Base-by-base conservation (phyloP, 2,113 vertebrate species). In the Elachura formosa region DNA sequence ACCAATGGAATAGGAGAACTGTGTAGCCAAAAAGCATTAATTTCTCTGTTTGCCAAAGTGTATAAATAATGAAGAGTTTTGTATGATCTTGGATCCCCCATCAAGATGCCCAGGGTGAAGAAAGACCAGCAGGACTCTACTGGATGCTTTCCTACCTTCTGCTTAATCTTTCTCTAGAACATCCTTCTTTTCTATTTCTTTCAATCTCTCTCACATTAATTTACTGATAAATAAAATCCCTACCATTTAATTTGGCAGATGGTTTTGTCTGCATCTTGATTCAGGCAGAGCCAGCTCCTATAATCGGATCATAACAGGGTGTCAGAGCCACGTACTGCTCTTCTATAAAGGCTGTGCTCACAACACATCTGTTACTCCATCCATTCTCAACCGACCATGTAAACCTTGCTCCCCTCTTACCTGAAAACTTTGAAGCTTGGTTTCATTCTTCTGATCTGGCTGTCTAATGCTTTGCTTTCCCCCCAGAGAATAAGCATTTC, bases 81-180 rank as follows among this genome's bases (percentile, higher is more conserved):
- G 6, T 18, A 18, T n/a, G 16, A 45, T 24, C 13, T 74, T 0
- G 0, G n/a, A 17, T 29, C 20, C 3, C 3, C 9, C 16, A 59
- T 11, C 8, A 38, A 52, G 45, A 40, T 14, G 11, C 16, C 16
- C 11, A 29, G 38, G 7, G 5, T n/a, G 24, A 81, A 31, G n/a
- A 58, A 67, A 45, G 11, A 40, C 13, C 9, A 46, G 10, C 7
- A 46, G 17, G 9, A 46, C 15, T n/a, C 24, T 9, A 3, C n/a
- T 52, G 52, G 52, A 45, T 89, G 46, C 24, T 52, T 45, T 59
- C 23, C 4, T 19, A 19, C 46, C 21, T 59, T 74, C 38, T 46
- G 20, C 14, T 46, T 40, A 38, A n/a, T 29, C 38, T 67, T 11
- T 38, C 18, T 56, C 21, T 63, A 25, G 28, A 28, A 33, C 7